These are phyloP conservation scores for Enteromius viviparus DNA, from an alignment of 2,797 vertebrate genomes.

Conservation along the genomic window DNA sequence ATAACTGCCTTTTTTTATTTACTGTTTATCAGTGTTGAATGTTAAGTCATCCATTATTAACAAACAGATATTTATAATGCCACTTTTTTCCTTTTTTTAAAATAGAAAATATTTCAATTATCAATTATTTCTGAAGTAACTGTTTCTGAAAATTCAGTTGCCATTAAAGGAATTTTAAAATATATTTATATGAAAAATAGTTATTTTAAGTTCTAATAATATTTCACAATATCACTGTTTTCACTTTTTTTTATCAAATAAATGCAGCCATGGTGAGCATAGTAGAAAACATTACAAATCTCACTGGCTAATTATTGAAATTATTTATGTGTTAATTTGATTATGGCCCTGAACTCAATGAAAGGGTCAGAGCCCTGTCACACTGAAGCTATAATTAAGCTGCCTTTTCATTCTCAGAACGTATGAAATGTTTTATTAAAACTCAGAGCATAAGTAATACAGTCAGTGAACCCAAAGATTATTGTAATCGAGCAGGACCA, in stretches of 20 bases:
- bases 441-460: slow-evolving; percentile 19
- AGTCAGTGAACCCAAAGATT: slow-evolving; percentile 13
- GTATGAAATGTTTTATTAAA: slow-evolving; percentile 40
- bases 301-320: neutral
- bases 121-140: neutral
- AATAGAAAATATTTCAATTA: neutral
- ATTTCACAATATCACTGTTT: neutral
- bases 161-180: neutral
- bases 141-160: neutral
- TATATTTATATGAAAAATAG: neutral
- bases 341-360: slow-evolving; percentile 7
- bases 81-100: neutral
- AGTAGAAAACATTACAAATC: neutral
- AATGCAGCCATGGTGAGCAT: neutral
- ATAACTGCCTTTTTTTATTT: neutral
- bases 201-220: neutral
- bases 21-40: too few species aligned
- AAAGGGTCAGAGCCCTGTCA: slow-evolving; percentile 21
- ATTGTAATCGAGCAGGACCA: slow-evolving; percentile 9
- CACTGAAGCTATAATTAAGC: slow-evolving; percentile 4
- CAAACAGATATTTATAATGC: neutral
- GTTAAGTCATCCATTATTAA: neutral
- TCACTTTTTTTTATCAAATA: neutral
- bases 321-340: slow-evolving; percentile 1
- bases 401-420: slow-evolving; percentile 10